phyloP scores from a whole-genome alignment of 2,888 invertebrate genomes.

The Ditula angustiorana region DNA sequence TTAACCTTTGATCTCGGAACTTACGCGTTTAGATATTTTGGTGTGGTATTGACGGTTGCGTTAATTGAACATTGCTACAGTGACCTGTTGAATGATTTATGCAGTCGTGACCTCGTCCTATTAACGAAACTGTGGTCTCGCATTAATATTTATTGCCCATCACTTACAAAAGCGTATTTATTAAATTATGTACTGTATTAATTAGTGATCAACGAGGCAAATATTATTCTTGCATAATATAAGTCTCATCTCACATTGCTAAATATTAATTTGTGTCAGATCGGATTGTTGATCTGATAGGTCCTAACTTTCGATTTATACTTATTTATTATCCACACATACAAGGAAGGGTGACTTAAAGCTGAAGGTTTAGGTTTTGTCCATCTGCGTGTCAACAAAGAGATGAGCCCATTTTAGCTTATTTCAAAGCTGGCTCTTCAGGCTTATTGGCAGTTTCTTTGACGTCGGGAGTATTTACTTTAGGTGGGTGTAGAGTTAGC shows the following conservation, averaged over 20 bases:
- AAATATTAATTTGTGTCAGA: not conserved
- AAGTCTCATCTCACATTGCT: not conserved
- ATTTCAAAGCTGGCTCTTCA: too few relatives aligned
- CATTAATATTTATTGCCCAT: slow-evolving; percentile 3
- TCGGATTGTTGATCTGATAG: not conserved
- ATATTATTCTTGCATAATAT: not conserved
- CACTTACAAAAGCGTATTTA: not conserved
- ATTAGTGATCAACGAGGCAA: not conserved
- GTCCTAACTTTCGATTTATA: not conserved
- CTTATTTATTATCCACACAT: not conserved
- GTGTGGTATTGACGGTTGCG: not conserved
- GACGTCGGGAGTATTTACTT: too few relatives aligned
- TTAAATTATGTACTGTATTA: not conserved
- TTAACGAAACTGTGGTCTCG: not conserved
- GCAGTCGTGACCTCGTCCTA: slow-evolving; percentile 9
- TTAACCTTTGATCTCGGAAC: not conserved
- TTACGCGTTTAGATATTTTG: not conserved
- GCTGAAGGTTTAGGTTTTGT: not conserved
- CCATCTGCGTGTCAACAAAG: not conserved
- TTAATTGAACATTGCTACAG: not conserved
- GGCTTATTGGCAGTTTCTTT: too few relatives aligned
- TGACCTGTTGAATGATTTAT: slow-evolving; percentile 7
- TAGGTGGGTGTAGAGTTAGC: too few relatives aligned
- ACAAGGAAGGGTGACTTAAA: not conserved
- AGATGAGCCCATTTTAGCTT: too few relatives aligned